Evolutionary conservation across 2,888 invertebrate genomes (phyloP), one percentile per base, ranked within the genome.

Genomic region (Cylindroiulus punctatus): DNA sequence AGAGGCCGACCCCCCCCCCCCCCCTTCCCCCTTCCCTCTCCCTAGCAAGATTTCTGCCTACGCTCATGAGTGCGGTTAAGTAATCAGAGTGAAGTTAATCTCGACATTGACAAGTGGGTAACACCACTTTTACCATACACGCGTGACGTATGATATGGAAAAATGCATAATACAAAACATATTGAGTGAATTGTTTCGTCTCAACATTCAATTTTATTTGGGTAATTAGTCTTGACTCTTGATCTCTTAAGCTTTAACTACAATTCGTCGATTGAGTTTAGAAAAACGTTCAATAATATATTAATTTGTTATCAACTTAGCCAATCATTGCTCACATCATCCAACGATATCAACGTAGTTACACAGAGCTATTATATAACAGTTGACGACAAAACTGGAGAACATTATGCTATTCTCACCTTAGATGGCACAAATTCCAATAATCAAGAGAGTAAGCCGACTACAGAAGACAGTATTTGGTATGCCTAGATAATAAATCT

Each of bases 361-460:
- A 22, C 22, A 22, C 57, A 65, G 57, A 65, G 57, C 5, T 65
- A 65, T 22, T 65, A 65, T 65, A 65, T 65, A 22, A 65, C 57
- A 22, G 19, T 65, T 22, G 57, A 65, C 26, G 22, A 65, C 5
- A 19, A 22, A 65, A 65, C 57, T 22, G 57, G 57, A 65, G 57
- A 65, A 65, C 57, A 65, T 8, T 65, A 65, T 22, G 57, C 57
- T 1, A 65, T 65, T 65, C 57, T 65, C 19, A 65, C 57, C 57
- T 65, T 65, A 65, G 57, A 65, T 65, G 26, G 22, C 4, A 7
- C 22, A 26, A 65, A 65, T 65, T 65, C 57, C 57, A 19, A 65
- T 65, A 65, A 65, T 12, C n/a, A 5, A n/a, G 22, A 65, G 57
- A 65, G 22, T 65, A 22, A 22, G 22, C 22, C 57, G 0, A 19